phyloP scores from a whole-genome alignment of 2,888 invertebrate species.

The Caenorhabditis sulstoni region DNA sequence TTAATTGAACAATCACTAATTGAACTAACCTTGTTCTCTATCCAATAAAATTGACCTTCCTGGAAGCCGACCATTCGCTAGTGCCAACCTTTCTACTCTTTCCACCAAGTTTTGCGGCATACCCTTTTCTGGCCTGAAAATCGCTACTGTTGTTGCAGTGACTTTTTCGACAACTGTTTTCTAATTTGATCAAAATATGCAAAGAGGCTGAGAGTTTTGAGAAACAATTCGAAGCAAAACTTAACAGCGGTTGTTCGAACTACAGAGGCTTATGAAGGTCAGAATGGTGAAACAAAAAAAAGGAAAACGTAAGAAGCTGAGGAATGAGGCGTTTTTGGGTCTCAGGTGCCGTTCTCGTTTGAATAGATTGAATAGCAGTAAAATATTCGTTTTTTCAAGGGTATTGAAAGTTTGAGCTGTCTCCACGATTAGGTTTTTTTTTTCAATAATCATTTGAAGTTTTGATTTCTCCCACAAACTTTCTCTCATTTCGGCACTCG shows the following conservation, averaged over 20 bases:
- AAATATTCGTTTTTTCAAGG: constrained; percentile 27
- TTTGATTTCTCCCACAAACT: too few species aligned
- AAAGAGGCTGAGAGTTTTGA: too few species aligned
- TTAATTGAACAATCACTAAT: too few species aligned
- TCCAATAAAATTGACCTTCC: constrained; percentile 66
- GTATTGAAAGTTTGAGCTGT: too few species aligned
- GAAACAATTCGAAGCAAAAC: too few species aligned
- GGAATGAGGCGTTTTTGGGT: constrained; percentile 27
- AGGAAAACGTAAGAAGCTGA: not conserved
- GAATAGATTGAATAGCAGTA: constrained; percentile 43
- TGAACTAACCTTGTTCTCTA: constrained; percentile 63
- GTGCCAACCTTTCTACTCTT: constrained; percentile 60
- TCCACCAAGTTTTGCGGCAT: constrained; percentile 67
- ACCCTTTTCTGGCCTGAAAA: constrained; percentile 12
- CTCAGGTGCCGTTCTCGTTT: constrained; percentile 46
- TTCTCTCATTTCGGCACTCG: too few species aligned
- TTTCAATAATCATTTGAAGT: too few species aligned
- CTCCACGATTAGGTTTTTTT: too few species aligned
- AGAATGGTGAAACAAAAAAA: constrained; percentile 11
- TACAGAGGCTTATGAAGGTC: too few species aligned
- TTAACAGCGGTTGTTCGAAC: too few species aligned
- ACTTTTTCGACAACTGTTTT: too few species aligned
- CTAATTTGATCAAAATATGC: too few species aligned
- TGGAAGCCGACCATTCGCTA: constrained; percentile 63
- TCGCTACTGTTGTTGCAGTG: not conserved